Base-by-base conservation (phyloP, 2,797 vertebrate species). In the Semaprochilodus insignis region DNA sequence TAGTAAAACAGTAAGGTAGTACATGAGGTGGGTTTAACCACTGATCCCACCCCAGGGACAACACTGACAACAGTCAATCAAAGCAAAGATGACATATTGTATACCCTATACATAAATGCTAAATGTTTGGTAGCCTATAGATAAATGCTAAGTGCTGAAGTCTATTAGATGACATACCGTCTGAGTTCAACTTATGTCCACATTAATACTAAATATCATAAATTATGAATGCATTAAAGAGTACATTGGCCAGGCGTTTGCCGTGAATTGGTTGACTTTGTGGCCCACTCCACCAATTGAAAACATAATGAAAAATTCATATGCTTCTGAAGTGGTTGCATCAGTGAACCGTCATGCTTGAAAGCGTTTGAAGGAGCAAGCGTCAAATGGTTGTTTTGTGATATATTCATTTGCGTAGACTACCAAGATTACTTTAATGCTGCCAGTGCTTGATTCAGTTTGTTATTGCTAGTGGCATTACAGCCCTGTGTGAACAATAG, bases 241-340 rank as follows among this genome's bases (percentile, higher is more conserved):
- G 67, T 25, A 36, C 11, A 69, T 73, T 63, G 67, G 74, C 48
- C 59, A 25, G 48, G 27, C 51, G 65, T 81, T 85, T 40, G 72
- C 51, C 52, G 34, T 67, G 69, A 51, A 27, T 77, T 81, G 67
- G 51, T 55, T 55, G 66, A 84, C 83, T 71, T 60, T 23, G 31
- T 59, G 59, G 74, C 57, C 59, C 60, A 67, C 74, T 66, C 54
- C 55, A 79, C 67, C 31, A 71, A 75, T 65, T 27, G 62, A 80
- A 80, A 86, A 54, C 77, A n/a, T 44, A 10, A 77, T 86, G 7
- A 84, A 82, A 84, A 77, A 86, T 82, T 69, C 7, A 87, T 84
- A 63, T 4, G 4, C 63, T 62, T 63, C 59, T 55, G 44, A 80
- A 69, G 72, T 54, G 74, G 71, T 80, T 84, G 76, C 65, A 63